Evolutionary conservation across 2,888 invertebrate species (phyloP).

Genomic region (Agrochola circellaris): DNA sequence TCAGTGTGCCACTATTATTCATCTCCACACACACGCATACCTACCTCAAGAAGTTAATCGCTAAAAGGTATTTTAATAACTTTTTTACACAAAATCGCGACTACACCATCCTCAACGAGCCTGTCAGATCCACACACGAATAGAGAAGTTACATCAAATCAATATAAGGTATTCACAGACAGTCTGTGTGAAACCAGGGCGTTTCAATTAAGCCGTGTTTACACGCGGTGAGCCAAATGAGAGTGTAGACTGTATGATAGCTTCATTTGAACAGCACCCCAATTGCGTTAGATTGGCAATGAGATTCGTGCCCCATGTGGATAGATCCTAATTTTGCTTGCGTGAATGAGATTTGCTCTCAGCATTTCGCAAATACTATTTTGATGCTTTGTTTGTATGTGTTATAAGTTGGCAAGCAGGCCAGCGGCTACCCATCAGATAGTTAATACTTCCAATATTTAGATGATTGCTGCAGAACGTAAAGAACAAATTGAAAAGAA

Average conservation of each 20-base stretch:
- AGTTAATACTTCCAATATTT: neutral
- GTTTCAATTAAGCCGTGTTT: constrained; percentile 49
- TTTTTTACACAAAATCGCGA: neutral
- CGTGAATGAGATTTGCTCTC: neutral
- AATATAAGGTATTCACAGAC: neutral
- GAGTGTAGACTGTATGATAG: constrained; percentile 31
- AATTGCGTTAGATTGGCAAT: constrained; percentile 29
- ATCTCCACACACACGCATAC: too few relatives aligned
- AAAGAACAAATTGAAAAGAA: neutral
- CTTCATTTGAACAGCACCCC: constrained; percentile 23
- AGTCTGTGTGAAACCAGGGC: neutral
- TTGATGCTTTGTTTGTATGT: neutral
- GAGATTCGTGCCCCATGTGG: constrained; percentile 13
- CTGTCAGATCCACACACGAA: neutral
- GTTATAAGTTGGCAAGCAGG: neutral
- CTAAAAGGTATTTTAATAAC: too few relatives aligned
- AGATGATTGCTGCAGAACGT: neutral
- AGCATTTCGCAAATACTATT: constrained; percentile 3
- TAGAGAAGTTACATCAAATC: neutral
- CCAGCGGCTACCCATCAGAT: neutral
- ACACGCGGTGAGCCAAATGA: constrained; percentile 17
- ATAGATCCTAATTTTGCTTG: neutral
- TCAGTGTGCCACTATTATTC: too few relatives aligned
- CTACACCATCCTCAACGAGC: too few relatives aligned
- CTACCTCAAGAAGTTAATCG: too few relatives aligned